Evolutionary conservation across 2,888 invertebrate species (phyloP).

Genomic region (Lepidocyrtinus sp.): DNA sequence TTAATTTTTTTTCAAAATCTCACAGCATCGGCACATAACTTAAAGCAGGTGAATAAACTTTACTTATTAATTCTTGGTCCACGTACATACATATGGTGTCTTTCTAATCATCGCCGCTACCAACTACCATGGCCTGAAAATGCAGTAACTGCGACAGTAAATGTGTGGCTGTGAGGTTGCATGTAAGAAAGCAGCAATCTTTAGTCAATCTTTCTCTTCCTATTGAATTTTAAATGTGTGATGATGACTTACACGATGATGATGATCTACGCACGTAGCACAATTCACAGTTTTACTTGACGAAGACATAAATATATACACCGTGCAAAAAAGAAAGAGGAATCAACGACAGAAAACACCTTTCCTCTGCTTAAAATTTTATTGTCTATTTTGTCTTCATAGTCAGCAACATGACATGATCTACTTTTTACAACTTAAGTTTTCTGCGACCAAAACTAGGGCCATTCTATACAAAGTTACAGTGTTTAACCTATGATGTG

Average conservation of each 20-base stretch:
- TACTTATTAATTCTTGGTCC: no score
- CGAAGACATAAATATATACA: neutral
- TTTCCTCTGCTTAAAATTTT: neutral
- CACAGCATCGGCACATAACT: no score
- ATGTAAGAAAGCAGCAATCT: neutral
- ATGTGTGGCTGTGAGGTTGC: neutral
- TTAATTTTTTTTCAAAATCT: no score
- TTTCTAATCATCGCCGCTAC: no score
- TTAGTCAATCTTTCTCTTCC: neutral
- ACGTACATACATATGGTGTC: no score
- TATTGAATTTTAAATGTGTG: neutral
- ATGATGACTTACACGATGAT: no score
- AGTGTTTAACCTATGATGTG: no score
- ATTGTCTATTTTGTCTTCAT: neutral
- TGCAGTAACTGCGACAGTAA: neutral
- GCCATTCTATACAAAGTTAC: no score
- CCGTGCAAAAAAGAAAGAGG: neutral
- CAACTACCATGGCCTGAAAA: neutral
- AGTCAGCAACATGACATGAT: constrained; percentile 17
- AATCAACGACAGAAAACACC: neutral
- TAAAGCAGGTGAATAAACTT: no score
- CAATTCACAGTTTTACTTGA: neutral
- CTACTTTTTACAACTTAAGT: constrained; percentile 45
- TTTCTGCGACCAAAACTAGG: no score
- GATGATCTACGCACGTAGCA: neutral